These are phyloP conservation scores for Phrynosoma blainvillii DNA, from an alignment of 2,113 vertebrate genomes.

Conservation along the genomic window DNA sequence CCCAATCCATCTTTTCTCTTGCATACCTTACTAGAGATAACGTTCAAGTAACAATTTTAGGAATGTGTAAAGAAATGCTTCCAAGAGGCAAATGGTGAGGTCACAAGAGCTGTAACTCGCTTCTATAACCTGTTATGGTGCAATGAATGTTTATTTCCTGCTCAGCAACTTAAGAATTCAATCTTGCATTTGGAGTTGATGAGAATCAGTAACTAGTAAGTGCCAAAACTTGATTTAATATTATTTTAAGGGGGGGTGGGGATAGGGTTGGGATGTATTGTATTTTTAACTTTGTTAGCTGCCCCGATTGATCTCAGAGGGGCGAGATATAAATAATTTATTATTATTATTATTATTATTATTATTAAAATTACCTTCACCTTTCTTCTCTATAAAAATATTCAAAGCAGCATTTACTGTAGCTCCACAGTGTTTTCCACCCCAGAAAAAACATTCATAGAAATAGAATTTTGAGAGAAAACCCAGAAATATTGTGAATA, in stretches of 20 bases:
- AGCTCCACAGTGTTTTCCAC: not conserved
- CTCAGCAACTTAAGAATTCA: not conserved
- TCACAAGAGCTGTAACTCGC: not conserved
- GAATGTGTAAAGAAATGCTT: not conserved
- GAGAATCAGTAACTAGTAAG: not conserved
- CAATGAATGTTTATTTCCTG: not conserved
- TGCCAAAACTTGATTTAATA: no score
- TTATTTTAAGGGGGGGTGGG: no score
- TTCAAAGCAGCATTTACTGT: not conserved
- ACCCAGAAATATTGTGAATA: not conserved
- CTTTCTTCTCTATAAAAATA: not conserved
- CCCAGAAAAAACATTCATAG: not conserved
- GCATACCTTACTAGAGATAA: not conserved
- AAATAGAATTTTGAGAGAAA: not conserved
- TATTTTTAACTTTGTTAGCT: no score
- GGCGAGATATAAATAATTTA: no score
- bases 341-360: no score
- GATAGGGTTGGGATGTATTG: no score
- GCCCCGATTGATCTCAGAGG: no score
- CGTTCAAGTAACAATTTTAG: not conserved
- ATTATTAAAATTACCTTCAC: no score
- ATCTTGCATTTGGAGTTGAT: not conserved
- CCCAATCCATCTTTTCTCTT: not conserved
- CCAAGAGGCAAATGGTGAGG: constrained; percentile 3
- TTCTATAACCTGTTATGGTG: not conserved